Evolutionary conservation across 2,888 invertebrate genomes (phyloP), one percentile per base, ranked within the genome.

Genomic region (Seira musarum): DNA sequence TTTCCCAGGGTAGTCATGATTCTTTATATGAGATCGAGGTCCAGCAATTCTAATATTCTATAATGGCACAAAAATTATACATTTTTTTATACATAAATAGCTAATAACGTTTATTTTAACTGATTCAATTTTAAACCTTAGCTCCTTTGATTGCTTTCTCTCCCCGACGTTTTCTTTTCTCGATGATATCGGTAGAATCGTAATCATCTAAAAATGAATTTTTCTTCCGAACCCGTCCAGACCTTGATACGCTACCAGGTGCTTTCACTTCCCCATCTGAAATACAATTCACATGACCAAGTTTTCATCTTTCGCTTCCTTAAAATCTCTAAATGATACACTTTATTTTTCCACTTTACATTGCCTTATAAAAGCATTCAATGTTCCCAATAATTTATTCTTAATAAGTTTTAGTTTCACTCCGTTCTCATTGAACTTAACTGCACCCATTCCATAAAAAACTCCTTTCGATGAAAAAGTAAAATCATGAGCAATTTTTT

Each of bases 121-220:
- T 2, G 61, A 46, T 60, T 6, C 25, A 46, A 35, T 21, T 35
- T 65, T 65, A 65, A 19, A 77, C 77, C 49, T 76, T 81, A 24
- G 40, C 53, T n/a, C 64, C 79, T 63, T 64, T 80, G 49, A 46
- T 60, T 5, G 57, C 63, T 35, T 71, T 81, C n/a, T 79, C 80
- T 35, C 70, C 49, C 53, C 83, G 89, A 76, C 91, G 91, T 24
- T 92, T 91, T 22, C 53, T 60, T 61, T 80, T 82, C 84, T 94
- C 95, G 69, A 94, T 92, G 87, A 96, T 96, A 88, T 97, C 97
- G 0, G 95, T 94, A 0, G 95, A 95, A 88, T 96, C 95, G 90
- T 97, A 98, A 89, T 97, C 98, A 90, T 96, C 93, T 61, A 98
- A 90, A 88, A 98, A 97, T 0, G 97, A 96, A 19, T 97, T 97